These are phyloP conservation scores for Strigops habroptila DNA, from an alignment of 2,113 vertebrate genomes.

Conservation along the genomic window DNA sequence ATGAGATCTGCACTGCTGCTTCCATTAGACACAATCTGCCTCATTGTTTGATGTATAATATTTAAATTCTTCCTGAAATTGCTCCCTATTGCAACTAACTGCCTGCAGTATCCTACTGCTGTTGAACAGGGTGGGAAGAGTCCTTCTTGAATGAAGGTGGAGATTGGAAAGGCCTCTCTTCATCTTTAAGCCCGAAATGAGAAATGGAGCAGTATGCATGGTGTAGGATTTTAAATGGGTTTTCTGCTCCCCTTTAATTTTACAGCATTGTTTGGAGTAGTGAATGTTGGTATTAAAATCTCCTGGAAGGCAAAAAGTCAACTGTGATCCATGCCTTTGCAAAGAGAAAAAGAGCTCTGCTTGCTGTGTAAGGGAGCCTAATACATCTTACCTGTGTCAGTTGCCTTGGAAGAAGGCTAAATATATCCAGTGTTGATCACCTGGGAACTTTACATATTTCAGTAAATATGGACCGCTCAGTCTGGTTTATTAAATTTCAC, in stretches of 20 bases:
- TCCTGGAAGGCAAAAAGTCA: neutral
- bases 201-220: rapidly evolving
- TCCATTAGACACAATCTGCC: neutral
- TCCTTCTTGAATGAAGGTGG: neutral
- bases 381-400: neutral
- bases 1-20: neutral
- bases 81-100: neutral
- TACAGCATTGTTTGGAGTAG: neutral
- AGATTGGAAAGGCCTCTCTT: neutral
- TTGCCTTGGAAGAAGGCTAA: neutral
- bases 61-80: neutral
- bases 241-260: neutral
- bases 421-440: neutral
- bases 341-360: neutral
- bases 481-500: neutral
- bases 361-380: neutral
- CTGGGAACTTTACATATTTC: neutral
- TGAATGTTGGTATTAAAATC: neutral
- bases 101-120: neutral
- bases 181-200: rapidly evolving
- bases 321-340: neutral
- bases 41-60: neutral
- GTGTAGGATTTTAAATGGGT: neutral
- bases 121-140: neutral
- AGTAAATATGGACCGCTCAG: neutral